A percentile compares a stretch with the other conserved stretches of the same genome.
Evolutionary conservation across 2,888 invertebrate species (phyloP).

Genomic region (Anoplius nigerrimus): DNA sequence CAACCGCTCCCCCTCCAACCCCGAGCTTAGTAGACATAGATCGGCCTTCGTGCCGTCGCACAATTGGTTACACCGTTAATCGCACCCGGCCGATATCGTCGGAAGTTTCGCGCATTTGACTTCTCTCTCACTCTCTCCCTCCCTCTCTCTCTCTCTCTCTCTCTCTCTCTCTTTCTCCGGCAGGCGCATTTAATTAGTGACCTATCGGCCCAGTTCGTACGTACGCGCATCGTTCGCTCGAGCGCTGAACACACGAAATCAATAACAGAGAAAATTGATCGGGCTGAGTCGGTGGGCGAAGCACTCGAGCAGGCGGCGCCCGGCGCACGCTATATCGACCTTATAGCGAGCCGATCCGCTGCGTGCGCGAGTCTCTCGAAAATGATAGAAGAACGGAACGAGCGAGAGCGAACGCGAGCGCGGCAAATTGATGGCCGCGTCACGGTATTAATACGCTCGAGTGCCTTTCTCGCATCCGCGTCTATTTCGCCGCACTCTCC

Average conservation of each 20-base stretch:
- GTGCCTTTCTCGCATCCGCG: slow-evolving; percentile 42
- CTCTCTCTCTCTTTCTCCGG: no score
- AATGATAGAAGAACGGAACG: slow-evolving; percentile 8
- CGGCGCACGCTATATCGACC: not conserved
- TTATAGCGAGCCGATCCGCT: not conserved
- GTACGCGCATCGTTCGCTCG: slow-evolving; percentile 3
- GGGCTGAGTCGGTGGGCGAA: slow-evolving; percentile 8
- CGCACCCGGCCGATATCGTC: no score
- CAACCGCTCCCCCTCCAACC: no score
- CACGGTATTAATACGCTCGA: slow-evolving; percentile 50
- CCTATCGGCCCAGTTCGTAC: not conserved
- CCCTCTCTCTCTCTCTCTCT: no score
- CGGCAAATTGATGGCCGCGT: slow-evolving; percentile 59
- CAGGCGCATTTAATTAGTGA: no score
- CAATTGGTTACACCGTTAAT: no score
- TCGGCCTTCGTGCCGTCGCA: no score
- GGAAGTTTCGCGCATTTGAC: no score
- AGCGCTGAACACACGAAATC: slow-evolving; percentile 4
- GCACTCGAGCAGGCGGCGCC: not conserved
- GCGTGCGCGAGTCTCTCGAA: not conserved
- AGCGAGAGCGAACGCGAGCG: slow-evolving; percentile 28
- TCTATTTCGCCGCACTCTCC: slow-evolving; percentile 39
- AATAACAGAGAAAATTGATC: slow-evolving; percentile 18
- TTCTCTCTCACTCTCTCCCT: no score
- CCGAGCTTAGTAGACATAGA: no score